These are phyloP conservation scores for Fregata magnificens DNA, from an alignment of 2,113 vertebrate genomes.

Conservation along the genomic window DNA sequence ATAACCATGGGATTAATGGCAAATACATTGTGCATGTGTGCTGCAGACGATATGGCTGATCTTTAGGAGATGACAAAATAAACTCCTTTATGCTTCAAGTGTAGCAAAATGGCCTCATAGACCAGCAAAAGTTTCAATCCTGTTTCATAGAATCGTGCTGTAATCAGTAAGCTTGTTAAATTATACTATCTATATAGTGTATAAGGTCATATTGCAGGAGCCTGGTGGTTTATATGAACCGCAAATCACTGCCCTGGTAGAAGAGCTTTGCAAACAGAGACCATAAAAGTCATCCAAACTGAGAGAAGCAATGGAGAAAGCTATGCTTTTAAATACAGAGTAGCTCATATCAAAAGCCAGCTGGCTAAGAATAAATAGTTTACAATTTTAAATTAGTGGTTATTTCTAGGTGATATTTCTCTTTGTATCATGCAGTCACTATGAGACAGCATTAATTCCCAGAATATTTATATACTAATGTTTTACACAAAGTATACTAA, in stretches of 20 bases:
- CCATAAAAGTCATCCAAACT: not conserved
- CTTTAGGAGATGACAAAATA: not conserved
- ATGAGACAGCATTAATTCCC: not conserved
- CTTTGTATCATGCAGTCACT: not conserved
- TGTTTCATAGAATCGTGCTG: slow-evolving; percentile 16
- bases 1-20: not conserved
- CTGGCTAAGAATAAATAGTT: not conserved
- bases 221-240: not conserved
- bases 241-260: slow-evolving; percentile 26
- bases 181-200: slow-evolving; percentile 41
- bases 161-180: slow-evolving; percentile 28
- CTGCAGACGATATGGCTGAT: not conserved
- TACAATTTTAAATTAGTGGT: not conserved
- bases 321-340: not conserved
- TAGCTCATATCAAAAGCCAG: not conserved
- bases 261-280: not conserved
- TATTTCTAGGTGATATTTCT: slow-evolving; percentile 3
- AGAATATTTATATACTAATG: not conserved
- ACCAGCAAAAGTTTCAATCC: not conserved
- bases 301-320: not conserved
- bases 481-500: not conserved
- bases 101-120: not conserved
- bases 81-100: not conserved
- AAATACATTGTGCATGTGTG: not conserved
- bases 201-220: slow-evolving; percentile 19